These are phyloP conservation scores for Sander lucioperca DNA, from an alignment of 2,113 vertebrate species.

Conservation along the genomic window DNA sequence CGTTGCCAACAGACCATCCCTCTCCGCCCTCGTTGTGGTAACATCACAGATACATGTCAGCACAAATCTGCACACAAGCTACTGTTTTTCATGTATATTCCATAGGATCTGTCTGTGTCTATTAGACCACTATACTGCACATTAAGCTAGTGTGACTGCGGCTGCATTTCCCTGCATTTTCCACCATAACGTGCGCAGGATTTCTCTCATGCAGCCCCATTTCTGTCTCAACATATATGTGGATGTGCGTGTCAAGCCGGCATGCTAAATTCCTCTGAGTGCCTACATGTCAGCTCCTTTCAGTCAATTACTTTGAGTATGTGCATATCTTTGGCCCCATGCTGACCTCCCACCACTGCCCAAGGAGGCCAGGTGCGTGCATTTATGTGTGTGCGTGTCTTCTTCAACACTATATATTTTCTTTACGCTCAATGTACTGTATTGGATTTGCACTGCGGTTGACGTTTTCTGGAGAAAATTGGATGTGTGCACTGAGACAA, in stretches of 20 bases:
- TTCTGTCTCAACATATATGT: conserved; percentile 56
- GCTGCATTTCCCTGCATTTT: conserved; percentile 21
- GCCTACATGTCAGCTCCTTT: conserved; percentile 57
- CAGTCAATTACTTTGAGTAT: conserved; percentile 44
- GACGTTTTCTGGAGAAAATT: neutral
- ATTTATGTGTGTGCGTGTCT: neutral
- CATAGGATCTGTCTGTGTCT: conserved; percentile 41
- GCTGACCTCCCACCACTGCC: conserved; percentile 25
- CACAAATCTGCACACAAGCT: conserved; percentile 17
- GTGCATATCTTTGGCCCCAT: conserved; percentile 20
- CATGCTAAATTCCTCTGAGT: conserved; percentile 52
- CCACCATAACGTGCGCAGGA: neutral
- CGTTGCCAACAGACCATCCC: neutral
- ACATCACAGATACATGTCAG: conserved; percentile 14
- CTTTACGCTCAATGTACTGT: neutral
- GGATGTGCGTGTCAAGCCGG: conserved; percentile 38
- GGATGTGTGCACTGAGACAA: neutral
- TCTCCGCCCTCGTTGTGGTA: neutral
- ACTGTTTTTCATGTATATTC: conserved; percentile 19
- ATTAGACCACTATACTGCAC: neutral
- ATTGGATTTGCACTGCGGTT: conserved; percentile 1
- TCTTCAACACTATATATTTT: neutral
- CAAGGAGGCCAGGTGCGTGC: conserved; percentile 27
- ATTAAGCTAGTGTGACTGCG: neutral
- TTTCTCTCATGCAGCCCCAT: conserved; percentile 18